Evolutionary conservation across 2,797 vertebrate genomes (phyloP).

Genomic region (Thaleichthys pacificus): DNA sequence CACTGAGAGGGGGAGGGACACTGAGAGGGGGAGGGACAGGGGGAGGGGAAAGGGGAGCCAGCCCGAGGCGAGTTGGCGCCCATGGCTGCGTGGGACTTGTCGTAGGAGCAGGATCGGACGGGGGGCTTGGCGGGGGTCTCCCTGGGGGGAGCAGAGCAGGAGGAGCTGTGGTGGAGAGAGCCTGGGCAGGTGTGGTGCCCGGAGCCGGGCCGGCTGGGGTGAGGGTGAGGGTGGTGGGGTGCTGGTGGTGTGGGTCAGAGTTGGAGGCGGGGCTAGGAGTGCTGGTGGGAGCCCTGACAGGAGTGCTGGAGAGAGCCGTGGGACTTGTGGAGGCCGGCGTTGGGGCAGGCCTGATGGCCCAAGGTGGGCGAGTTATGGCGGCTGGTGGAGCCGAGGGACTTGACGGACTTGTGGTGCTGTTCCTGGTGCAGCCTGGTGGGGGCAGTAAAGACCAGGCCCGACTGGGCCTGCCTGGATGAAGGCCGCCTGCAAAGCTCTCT

Average conservation of each 20-base stretch:
- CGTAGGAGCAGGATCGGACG: constrained; percentile 81
- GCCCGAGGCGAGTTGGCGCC: constrained; percentile 52
- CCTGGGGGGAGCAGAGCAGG: constrained; percentile 38
- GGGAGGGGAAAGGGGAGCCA: constrained; percentile 49
- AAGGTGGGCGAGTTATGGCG: constrained; percentile 11
- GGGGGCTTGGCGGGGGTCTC: constrained; percentile 69
- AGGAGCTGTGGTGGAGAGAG: constrained; percentile 50
- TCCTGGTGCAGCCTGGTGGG: constrained; percentile 65
- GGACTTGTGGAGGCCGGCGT: constrained; percentile 42
- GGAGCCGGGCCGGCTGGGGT: constrained; percentile 32
- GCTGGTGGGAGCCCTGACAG: constrained; percentile 45
- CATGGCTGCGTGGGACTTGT: constrained; percentile 74
- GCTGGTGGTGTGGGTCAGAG: constrained; percentile 3
- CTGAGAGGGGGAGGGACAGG: constrained; percentile 57
- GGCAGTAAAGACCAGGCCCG: constrained; percentile 72
- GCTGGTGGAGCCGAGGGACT: constrained; percentile 29
- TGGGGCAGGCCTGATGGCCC: neutral
- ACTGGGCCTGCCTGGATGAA: constrained; percentile 74
- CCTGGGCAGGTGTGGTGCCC: constrained; percentile 57
- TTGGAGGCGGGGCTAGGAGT: constrained; percentile 36
- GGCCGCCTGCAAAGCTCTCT: constrained; percentile 66
- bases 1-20: constrained; percentile 59
- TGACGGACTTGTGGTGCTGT: constrained; percentile 46
- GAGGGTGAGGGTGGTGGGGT: constrained; percentile 25
- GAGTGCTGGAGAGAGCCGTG: constrained; percentile 47